phyloP scores from a whole-genome alignment of 2,888 invertebrate genomes.

The Ornithoptera alexandrae region DNA sequence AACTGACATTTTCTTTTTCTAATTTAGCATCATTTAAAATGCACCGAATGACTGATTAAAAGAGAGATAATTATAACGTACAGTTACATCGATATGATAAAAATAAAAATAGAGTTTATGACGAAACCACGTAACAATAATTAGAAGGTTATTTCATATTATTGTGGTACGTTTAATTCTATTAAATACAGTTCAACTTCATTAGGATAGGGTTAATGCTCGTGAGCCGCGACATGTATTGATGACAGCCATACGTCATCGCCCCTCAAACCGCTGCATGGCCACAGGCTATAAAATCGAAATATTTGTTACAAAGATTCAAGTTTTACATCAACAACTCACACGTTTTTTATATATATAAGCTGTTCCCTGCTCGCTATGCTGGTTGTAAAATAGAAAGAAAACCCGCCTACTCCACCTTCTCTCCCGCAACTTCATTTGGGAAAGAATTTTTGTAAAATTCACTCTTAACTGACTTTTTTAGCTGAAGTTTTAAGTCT shows the following conservation, averaged over 20 bases:
- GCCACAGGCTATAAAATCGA: constrained; percentile 14
- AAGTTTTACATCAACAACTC: constrained; percentile 2
- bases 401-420: too few species aligned
- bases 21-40: too few species aligned
- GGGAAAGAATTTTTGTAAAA: too few species aligned
- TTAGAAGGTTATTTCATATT: constrained; percentile 32
- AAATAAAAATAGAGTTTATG: constrained; percentile 5
- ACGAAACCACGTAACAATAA: constrained; percentile 19
- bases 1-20: too few species aligned
- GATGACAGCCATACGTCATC: constrained; percentile 69
- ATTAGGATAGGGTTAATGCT: constrained; percentile 68
- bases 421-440: too few species aligned
- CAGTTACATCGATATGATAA: neutral
- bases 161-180: constrained; percentile 59
- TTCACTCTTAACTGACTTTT: too few species aligned
- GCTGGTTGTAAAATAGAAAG: too few species aligned
- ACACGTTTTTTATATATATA: neutral
- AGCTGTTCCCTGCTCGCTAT: too few species aligned
- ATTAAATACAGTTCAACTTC: constrained; percentile 67
- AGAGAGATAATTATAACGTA: too few species aligned
- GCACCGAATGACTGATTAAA: too few species aligned
- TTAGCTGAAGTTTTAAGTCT: too few species aligned
- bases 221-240: constrained; percentile 60
- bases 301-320: constrained; percentile 23
- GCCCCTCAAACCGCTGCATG: constrained; percentile 35